phyloP scores from a whole-genome alignment of 1,140 invertebrate species.

The Venustaconcha ellipsiformis region DNA sequence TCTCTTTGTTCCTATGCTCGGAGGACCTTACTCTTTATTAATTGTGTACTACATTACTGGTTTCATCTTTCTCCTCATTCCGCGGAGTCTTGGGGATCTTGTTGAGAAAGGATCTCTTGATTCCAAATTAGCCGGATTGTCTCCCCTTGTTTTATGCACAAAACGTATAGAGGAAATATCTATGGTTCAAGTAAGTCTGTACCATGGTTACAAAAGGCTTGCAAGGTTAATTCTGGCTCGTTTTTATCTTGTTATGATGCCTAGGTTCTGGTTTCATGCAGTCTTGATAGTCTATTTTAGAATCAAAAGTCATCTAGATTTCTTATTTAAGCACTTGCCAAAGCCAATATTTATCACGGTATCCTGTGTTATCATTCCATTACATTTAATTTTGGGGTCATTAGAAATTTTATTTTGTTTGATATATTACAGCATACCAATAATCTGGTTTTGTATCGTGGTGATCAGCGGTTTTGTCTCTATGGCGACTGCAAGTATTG shows the following conservation, averaged over 20 bases:
- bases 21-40: slow-evolving; percentile 11
- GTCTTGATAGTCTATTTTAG: neutral
- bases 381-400: neutral
- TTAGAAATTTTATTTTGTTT: slow-evolving; percentile 2
- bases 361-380: neutral
- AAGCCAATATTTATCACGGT: neutral
- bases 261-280: slow-evolving; percentile 13
- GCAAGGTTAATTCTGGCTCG: neutral
- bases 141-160: slow-evolving; percentile 1
- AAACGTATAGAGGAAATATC: slow-evolving; percentile 12
- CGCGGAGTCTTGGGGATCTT: slow-evolving; percentile 1
- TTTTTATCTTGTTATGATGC: slow-evolving; percentile 12
- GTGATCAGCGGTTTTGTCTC: neutral
- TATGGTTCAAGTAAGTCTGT: neutral
- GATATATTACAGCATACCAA: slow-evolving; percentile 6
- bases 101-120: neutral
- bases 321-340: neutral
- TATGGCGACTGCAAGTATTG: neutral
- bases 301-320: neutral
- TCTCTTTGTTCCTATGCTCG: slow-evolving; percentile 12
- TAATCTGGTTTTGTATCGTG: neutral
- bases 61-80: slow-evolving; percentile 13
- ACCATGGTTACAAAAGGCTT: slow-evolving; percentile 7
- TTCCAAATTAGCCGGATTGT: neutral
- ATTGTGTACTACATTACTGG: slow-evolving; percentile 5